Conservation (phyloP, 2,888 invertebrate genomes). For the Ctenicera cuprea region DNA sequence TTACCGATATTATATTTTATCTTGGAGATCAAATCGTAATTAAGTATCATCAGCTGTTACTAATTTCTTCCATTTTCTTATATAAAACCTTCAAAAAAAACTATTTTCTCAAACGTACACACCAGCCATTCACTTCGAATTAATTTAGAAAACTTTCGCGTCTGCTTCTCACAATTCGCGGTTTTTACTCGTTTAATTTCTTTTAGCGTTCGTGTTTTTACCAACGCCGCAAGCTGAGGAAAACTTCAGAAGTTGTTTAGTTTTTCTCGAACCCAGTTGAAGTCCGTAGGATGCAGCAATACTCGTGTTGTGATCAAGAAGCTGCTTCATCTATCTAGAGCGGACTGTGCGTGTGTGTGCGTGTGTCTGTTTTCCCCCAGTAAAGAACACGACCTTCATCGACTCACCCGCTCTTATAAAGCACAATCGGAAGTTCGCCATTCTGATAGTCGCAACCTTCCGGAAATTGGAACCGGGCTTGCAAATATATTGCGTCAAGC, state of each 20-base stretch:
- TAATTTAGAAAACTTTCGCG: conserved; percentile 30
- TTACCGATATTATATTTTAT: no score
- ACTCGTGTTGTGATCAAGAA: conserved; percentile 36
- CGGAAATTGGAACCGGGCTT: conserved; percentile 53
- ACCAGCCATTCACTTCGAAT: conserved; percentile 17
- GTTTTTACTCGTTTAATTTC: conserved; percentile 32
- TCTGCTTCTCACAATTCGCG: conserved; percentile 7
- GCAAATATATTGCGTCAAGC: conserved; percentile 50
- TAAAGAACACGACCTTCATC: conserved; percentile 23
- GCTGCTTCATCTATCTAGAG: conserved; percentile 31
- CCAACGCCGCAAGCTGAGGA: conserved; percentile 19
- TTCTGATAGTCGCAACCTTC: conserved; percentile 51
- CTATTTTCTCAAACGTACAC: background rate
- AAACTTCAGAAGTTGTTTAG: conserved; percentile 28
- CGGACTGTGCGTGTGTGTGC: background rate
- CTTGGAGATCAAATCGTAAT: no score
- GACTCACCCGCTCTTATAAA: conserved; percentile 38
- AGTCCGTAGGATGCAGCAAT: conserved; percentile 38
- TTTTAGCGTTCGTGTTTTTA: conserved; percentile 26
- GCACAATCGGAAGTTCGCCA: conserved; percentile 50
- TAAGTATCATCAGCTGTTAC: no score
- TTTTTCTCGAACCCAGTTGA: conserved; percentile 46
- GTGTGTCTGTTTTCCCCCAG: background rate
- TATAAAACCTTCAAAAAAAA: conserved; percentile 6
- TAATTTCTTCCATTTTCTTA: background rate